phyloP scores from a whole-genome alignment of 2,797 vertebrate genomes.

The Momotus momota region DNA sequence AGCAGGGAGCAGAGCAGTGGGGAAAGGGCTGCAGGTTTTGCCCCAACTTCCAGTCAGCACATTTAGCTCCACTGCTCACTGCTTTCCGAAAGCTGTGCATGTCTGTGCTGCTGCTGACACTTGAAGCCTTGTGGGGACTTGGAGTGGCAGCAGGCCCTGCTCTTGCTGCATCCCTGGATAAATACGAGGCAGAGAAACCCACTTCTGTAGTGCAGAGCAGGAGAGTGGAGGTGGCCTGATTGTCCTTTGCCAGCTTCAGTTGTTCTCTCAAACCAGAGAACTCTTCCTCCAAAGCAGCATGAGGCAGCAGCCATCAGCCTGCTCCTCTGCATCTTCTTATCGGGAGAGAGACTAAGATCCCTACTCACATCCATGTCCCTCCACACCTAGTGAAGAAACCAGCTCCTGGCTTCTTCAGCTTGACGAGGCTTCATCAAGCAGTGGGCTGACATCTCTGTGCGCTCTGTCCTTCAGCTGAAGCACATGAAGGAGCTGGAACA shows the following conservation, averaged over 20 bases:
- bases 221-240: not conserved
- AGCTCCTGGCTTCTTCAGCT: not conserved
- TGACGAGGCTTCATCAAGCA: not conserved
- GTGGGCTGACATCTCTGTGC: not conserved
- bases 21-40: not conserved
- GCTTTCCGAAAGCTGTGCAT: accelerated
- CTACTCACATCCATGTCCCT: not conserved
- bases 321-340: not conserved
- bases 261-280: not conserved
- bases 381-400: not conserved
- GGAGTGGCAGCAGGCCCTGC: not conserved
- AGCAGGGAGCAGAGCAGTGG: not conserved
- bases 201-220: not conserved
- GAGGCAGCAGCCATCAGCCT: not conserved
- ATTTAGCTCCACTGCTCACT: not conserved
- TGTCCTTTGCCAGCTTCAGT: not conserved
- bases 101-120: not conserved
- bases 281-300: not conserved
- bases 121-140: not conserved
- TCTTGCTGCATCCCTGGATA: not conserved
- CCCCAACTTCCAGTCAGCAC: not conserved
- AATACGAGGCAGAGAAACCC: not conserved
- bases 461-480: conserved; percentile 83
- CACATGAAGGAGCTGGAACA: conserved; percentile 95
- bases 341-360: not conserved